Base-by-base conservation (phyloP, 2,113 vertebrate species). In the Chloropsis cyanopogon region DNA sequence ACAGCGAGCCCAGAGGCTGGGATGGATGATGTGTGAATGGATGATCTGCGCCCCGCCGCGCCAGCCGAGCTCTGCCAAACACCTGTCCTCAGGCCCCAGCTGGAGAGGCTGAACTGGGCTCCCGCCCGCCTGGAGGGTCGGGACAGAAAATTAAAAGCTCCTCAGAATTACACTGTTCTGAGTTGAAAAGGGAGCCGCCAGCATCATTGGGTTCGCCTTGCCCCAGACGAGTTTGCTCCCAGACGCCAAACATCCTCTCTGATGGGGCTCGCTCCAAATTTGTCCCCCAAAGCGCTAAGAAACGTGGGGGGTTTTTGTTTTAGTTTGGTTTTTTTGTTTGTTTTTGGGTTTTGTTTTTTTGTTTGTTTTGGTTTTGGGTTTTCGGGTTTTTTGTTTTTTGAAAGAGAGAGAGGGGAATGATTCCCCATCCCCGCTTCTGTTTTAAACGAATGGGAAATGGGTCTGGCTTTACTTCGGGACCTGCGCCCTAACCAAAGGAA, bases 261-360 rank as follows among this genome's bases (percentile, higher is more conserved):
- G 44, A 4, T 7, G 11, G 13, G 7, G 9, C 0, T 78, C 5
- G 0, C 17, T n/a, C 14, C 17, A 14, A 3, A 4, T n/a, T 39
- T 82, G 4, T 4, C 1, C 26, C 14, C 3, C 12, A 11, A 24
- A 41, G 5, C 47, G 9, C 6, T 59, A 37, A 26, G 35, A 54
- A 29, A 37, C 37, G 37, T 37, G 37, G 37, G 37, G 37, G 8
- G 8, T 37, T 37, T 37, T 8, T 37, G 37, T 37, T 41, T 41
- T 12, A 11, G 41, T 41, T 41, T 41, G 9, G 41, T 0, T 4
- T 12, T 6, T 33, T 53, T 12, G 22, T 29, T 57, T 20, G 23
- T 33, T 46, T 21, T 41, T 41, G 9, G 41, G 41, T 41, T 41
- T 41, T 9, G 41, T 0, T 4, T 12, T 6, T 33, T 53, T 11